These are phyloP conservation scores for Chloroclysta siterata DNA, from an alignment of 2,888 invertebrate genomes.

Conservation along the genomic window DNA sequence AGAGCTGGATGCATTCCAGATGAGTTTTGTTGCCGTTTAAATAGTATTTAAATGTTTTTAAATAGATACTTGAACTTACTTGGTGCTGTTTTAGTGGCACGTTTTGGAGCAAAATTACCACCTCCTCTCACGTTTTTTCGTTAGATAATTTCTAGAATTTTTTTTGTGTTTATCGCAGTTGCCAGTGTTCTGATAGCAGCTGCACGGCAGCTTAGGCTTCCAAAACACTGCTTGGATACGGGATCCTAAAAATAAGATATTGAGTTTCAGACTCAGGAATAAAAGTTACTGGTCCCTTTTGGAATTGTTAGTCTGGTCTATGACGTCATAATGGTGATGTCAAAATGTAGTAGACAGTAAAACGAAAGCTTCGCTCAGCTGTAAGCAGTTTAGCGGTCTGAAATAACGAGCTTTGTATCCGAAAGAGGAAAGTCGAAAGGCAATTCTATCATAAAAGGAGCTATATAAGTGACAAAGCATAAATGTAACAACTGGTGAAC, in stretches of 20 bases:
- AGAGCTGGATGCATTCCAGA: conserved; percentile 38
- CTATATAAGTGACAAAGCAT: conserved; percentile 14
- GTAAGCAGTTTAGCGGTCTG: conserved; percentile 2
- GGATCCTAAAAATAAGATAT: too few species aligned
- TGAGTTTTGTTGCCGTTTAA: conserved; percentile 28
- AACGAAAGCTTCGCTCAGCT: background rate
- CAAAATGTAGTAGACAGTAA: background rate
- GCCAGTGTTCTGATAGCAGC: too few species aligned
- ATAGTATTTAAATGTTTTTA: conserved; percentile 25
- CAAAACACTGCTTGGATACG: too few species aligned
- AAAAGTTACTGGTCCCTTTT: too few species aligned
- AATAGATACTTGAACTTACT: conserved; percentile 25
- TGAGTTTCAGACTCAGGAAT: too few species aligned
- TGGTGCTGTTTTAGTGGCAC: conserved; percentile 2
- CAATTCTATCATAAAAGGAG: conserved; percentile 44
- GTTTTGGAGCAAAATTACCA: conserved; percentile 7
- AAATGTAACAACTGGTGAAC: background rate
- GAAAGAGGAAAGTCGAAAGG: conserved; percentile 33
- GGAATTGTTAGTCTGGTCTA: too few species aligned
- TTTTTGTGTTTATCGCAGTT: too few species aligned
- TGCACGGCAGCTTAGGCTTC: too few species aligned
- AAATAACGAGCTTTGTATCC: conserved; percentile 33
- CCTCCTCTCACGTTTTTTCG: too few species aligned
- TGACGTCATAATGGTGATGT: background rate
- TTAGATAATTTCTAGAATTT: too few species aligned